Percentiles rank a stretch among this genome's conserved stretches.
Conservation (phyloP, 2,113 vertebrate species). For the Perca schrenkii region DNA sequence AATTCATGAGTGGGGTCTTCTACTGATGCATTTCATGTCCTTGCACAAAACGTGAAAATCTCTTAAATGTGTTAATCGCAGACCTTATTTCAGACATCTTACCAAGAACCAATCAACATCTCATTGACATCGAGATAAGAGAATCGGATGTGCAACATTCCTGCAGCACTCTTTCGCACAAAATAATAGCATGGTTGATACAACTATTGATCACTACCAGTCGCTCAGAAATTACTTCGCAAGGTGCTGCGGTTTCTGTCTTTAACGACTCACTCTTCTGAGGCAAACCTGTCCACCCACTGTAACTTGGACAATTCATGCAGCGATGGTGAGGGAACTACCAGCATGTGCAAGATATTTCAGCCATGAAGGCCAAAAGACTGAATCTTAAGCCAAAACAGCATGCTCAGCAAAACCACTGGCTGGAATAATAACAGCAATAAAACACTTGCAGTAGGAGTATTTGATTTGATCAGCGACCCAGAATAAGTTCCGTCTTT, state of each 20-base stretch:
- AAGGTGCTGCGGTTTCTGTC: slow-evolving; percentile 6
- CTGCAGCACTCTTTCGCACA: not conserved
- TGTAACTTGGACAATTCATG: slow-evolving; percentile 22
- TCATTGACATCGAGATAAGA: too few species aligned
- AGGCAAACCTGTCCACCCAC: slow-evolving; percentile 17
- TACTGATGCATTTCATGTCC: too few species aligned
- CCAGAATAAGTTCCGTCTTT: slow-evolving; percentile 30
- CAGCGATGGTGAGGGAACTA: not conserved
- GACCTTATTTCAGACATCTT: too few species aligned
- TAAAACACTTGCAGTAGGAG: slow-evolving; percentile 31
- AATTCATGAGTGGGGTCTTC: too few species aligned
- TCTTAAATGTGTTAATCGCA: too few species aligned
- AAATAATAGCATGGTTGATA: not conserved
- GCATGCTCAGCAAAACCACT: slow-evolving; percentile 48
- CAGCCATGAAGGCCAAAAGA: slow-evolving; percentile 30
- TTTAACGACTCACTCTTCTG: not conserved
- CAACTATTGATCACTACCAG: not conserved
- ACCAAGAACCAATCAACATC: too few species aligned
- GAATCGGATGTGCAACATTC: too few species aligned
- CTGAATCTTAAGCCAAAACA: slow-evolving; percentile 13
- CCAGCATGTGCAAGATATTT: slow-evolving; percentile 10
- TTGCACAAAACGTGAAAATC: too few species aligned
- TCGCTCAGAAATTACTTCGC: slow-evolving; percentile 25
- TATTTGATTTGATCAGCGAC: slow-evolving; percentile 45
- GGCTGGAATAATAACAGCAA: slow-evolving; percentile 36